These are phyloP conservation scores for Herpetotheres cachinnans DNA, from an alignment of 2,113 vertebrate genomes.

Conservation along the genomic window DNA sequence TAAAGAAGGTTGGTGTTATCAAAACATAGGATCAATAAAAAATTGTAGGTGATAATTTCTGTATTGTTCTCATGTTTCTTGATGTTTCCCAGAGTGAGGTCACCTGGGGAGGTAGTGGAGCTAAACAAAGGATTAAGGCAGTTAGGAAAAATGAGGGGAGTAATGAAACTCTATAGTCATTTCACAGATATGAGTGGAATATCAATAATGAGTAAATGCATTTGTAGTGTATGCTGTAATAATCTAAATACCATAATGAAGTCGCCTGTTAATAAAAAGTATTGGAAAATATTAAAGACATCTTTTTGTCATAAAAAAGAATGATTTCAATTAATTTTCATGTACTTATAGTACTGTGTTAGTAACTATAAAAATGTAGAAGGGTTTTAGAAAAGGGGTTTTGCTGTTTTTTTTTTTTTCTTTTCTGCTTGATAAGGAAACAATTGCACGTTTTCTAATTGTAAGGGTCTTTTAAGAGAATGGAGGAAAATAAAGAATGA, in stretches of 20 bases:
- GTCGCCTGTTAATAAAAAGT: not conserved
- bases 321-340: not conserved
- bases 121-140: constrained; percentile 25
- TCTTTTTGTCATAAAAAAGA: not conserved
- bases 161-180: constrained; percentile 35
- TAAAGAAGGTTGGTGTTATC: not conserved
- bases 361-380: not conserved
- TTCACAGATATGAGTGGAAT: constrained; percentile 26
- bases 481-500: not conserved
- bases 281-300: not conserved
- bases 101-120: constrained; percentile 13
- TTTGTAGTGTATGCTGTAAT: not conserved
- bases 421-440: not conserved
- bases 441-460: not conserved
- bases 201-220: constrained; percentile 38
- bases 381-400: not conserved
- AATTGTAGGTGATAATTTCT: not conserved
- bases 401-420: not conserved
- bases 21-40: not conserved
- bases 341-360: not conserved
- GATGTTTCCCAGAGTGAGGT: not conserved
- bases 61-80: not conserved
- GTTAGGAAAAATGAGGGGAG: constrained; percentile 10
- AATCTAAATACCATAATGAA: constrained; percentile 36
- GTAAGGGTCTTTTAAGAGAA: not conserved